These are phyloP conservation scores for Neodiprion virginianus DNA, from an alignment of 1,140 invertebrate genomes.

Conservation along the genomic window DNA sequence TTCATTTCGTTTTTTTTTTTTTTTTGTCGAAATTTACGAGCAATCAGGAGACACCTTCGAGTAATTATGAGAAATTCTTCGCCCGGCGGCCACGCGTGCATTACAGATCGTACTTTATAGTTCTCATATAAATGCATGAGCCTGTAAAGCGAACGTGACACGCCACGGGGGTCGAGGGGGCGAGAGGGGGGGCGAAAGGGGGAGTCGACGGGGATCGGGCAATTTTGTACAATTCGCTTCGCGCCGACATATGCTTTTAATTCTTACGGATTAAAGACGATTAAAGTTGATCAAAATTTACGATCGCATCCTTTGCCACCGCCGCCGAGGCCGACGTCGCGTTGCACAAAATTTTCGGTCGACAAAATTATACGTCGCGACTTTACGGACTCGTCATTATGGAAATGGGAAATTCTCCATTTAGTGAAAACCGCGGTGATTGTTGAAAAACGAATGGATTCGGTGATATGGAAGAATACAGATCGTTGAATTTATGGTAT, in stretches of 20 bases:
- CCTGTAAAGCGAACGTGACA: slow-evolving; percentile 7
- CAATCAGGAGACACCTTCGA: too few relatives aligned
- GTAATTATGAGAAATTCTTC: too few relatives aligned
- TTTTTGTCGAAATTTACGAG: too few relatives aligned
- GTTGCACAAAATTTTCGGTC: background rate
- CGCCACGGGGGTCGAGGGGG: background rate
- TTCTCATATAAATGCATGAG: slow-evolving; percentile 15
- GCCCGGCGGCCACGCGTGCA: too few relatives aligned
- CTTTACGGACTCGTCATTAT: background rate
- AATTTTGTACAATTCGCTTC: slow-evolving; percentile 14
- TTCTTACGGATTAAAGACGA: slow-evolving; percentile 12
- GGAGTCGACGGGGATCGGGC: background rate
- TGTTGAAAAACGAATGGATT: too few relatives aligned
- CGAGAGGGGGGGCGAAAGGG: background rate
- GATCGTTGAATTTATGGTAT: too few relatives aligned
- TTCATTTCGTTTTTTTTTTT: too few relatives aligned
- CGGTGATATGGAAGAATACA: too few relatives aligned
- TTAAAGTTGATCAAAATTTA: slow-evolving; percentile 14
- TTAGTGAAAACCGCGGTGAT: too few relatives aligned
- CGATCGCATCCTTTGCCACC: background rate
- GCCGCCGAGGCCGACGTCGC: background rate
- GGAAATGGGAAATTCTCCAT: too few relatives aligned
- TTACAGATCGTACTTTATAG: background rate
- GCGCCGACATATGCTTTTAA: slow-evolving; percentile 10
- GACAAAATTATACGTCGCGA: background rate